These are phyloP conservation scores for Saimiri boliviensis DNA, from an alignment of 2,113 vertebrate species.

Conservation along the genomic window DNA sequence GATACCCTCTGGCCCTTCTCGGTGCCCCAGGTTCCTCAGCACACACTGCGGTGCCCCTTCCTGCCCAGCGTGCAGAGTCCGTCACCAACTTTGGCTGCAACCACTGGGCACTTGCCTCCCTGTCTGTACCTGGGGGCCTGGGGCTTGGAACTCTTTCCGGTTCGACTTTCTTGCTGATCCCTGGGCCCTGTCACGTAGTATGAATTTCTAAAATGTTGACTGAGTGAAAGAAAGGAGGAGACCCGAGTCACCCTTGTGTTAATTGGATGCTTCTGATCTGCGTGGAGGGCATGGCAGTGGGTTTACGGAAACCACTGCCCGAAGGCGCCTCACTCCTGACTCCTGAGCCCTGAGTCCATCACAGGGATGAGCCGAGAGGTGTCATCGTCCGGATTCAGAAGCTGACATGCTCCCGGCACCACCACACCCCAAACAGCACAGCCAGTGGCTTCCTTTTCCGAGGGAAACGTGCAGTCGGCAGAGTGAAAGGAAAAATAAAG, in stretches of 20 bases:
- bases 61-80: rapidly evolving
- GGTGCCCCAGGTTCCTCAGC: neutral
- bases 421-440: neutral
- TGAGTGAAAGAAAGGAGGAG: neutral
- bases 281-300: neutral
- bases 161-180: neutral
- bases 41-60: neutral
- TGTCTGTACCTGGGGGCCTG: neutral
- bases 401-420: neutral
- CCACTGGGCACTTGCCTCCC: no score
- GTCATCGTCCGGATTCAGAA: neutral
- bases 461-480: neutral
- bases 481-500: neutral
- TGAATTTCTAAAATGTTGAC: neutral
- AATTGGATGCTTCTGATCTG: neutral
- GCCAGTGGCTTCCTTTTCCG: neutral
- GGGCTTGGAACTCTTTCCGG: no score
- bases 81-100: no score
- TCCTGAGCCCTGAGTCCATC: neutral
- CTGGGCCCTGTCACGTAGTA: neutral
- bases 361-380: neutral
- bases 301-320: neutral
- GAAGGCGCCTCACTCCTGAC: neutral
- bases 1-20: neutral
- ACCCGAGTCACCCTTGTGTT: neutral